Percentiles rank a stretch among this genome's conserved stretches.
These are phyloP conservation scores for Carcina quercana DNA, from an alignment of 2,888 invertebrate genomes.

Conservation along the genomic window DNA sequence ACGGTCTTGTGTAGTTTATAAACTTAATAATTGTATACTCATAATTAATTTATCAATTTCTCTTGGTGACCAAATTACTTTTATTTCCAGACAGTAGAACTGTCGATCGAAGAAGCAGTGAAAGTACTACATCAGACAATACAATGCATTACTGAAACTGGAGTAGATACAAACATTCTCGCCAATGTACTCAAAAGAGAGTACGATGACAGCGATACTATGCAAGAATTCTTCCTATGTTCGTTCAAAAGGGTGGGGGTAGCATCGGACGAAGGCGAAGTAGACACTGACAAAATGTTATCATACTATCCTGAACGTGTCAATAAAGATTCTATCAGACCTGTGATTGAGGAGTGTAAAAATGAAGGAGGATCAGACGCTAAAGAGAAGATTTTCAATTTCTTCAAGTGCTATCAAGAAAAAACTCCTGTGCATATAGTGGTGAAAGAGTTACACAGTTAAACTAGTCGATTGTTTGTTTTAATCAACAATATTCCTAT, in stretches of 20 bases:
- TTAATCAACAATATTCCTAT: too few species aligned
- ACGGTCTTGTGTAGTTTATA: too few species aligned
- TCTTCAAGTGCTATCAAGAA: slow-evolving; percentile 37
- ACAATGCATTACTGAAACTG: too few species aligned
- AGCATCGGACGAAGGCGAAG: neutral
- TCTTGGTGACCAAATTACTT: too few species aligned
- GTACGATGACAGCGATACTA: neutral
- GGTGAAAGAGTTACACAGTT: neutral
- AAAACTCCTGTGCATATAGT: slow-evolving; percentile 18
- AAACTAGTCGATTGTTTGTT: too few species aligned
- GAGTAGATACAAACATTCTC: too few species aligned
- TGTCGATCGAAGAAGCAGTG: too few species aligned
- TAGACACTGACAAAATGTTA: neutral
- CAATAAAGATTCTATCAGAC: slow-evolving; percentile 30
- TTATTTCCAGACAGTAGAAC: too few species aligned
- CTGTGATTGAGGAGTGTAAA: slow-evolving; percentile 38
- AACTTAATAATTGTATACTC: too few species aligned
- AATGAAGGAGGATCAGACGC: slow-evolving; percentile 31
- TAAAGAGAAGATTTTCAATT: slow-evolving; percentile 36
- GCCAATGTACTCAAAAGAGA: too few species aligned
- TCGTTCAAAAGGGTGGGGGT: neutral
- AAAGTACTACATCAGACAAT: too few species aligned
- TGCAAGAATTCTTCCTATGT: neutral
- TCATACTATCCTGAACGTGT: slow-evolving; percentile 15
- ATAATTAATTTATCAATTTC: too few species aligned